A percentile compares a stretch with the other conserved stretches of the same genome.
Evolutionary conservation across 2,888 invertebrate species (phyloP).

Genomic region (Mesoligia furuncula): DNA sequence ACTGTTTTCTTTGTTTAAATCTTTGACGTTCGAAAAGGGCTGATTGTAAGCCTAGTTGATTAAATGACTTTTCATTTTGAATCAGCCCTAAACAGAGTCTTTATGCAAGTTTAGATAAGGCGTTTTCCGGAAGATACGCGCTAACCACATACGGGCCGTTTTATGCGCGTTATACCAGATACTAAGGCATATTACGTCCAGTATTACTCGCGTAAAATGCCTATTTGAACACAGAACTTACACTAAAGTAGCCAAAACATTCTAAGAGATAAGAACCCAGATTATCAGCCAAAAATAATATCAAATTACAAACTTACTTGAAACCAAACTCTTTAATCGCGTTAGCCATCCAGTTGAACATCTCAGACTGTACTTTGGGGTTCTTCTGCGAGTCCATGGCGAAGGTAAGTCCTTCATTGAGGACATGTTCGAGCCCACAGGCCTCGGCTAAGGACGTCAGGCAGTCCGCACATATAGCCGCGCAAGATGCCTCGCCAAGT

Average conservation of each 20-base stretch:
- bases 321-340: constrained; percentile 97
- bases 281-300: neutral
- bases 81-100: neutral
- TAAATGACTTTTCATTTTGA: neutral
- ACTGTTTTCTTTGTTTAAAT: neutral
- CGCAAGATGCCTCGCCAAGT: constrained; percentile 95
- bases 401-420: constrained; percentile 93
- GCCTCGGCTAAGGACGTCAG: constrained; percentile 95
- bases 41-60: neutral
- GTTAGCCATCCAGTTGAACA: constrained; percentile 94
- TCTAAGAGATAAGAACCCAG: neutral
- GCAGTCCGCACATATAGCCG: constrained; percentile 92
- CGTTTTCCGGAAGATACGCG: neutral
- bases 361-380: constrained; percentile 97
- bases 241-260: neutral
- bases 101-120: neutral
- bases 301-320: constrained; percentile 88
- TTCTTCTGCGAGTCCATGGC: constrained; percentile 96
- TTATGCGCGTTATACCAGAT: neutral
- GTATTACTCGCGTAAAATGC: neutral
- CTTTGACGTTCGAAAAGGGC: neutral
- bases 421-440: constrained; percentile 93
- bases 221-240: neutral
- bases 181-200: neutral
- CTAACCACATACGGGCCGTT: neutral